A percentile compares a stretch with the other conserved stretches of the same genome.
phyloP scores from a whole-genome alignment of 2,888 invertebrate species.

The Xestia rhomboidea region DNA sequence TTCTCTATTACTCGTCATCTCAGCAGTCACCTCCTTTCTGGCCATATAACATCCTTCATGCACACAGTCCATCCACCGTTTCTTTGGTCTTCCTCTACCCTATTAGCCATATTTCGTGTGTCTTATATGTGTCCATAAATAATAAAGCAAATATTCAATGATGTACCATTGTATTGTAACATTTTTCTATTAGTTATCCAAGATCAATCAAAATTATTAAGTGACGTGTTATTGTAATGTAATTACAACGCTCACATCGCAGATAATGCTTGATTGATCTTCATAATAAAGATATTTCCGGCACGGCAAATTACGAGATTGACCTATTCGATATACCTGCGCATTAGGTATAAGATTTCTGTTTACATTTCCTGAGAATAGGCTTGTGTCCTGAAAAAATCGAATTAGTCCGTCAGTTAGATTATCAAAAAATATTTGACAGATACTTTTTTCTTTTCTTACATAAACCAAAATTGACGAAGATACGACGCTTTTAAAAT shows the following conservation, averaged over 20 bases:
- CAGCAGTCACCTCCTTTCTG: too few relatives aligned
- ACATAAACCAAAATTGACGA: too few relatives aligned
- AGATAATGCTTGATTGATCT: background rate
- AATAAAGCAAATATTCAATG: background rate
- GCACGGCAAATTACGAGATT: background rate
- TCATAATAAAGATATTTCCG: background rate
- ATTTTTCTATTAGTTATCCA: slow-evolving; percentile 1
- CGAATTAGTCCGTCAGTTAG: too few relatives aligned
- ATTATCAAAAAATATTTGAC: too few relatives aligned
- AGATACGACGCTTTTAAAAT: too few relatives aligned
- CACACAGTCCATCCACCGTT: too few relatives aligned
- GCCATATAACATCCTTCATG: too few relatives aligned
- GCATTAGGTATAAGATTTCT: background rate
- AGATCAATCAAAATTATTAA: background rate
- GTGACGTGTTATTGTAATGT: background rate
- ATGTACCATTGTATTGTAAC: background rate
- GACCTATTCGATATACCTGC: background rate
- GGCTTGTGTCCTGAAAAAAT: too few relatives aligned
- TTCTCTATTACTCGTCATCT: too few relatives aligned
- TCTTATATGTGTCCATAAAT: background rate
- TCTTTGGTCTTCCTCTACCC: too few relatives aligned
- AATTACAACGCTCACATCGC: background rate
- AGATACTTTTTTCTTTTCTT: too few relatives aligned
- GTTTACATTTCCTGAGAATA: background rate
- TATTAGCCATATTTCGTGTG: background rate